Evolutionary conservation across 37 sponge, comb jelly and placozoan species (phyloP), one percentile per base, ranked within the genome.

Genomic region (Bolinopsis microptera): DNA sequence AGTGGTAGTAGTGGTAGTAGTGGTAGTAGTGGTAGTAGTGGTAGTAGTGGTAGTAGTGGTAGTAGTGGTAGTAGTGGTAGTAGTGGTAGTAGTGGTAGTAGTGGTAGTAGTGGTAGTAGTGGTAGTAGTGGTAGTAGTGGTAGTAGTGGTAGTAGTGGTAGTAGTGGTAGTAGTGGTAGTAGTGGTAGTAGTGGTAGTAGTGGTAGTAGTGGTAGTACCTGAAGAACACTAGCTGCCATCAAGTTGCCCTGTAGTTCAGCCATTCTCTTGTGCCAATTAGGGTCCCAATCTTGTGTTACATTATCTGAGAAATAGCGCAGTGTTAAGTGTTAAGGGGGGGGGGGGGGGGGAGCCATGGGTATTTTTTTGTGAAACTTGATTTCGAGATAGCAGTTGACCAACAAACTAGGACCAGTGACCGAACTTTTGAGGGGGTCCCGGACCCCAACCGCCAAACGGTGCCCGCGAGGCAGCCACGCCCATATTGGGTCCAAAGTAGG

Each of bases 231-330:
- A 24, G 48, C 90, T 1, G 39, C 9, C 90, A 86, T 86, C 3
- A 86, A 41, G 61, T 86, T 86, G 0, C 90, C 90, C 30, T 86
- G 90, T 3, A 86, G 28, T 39, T 41, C 61, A 5, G 90, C 90
- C 41, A 86, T 41, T 40, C 61, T 86, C 1, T 86, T 27, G 26
- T 86, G 61, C 90, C 90, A 86, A 26, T 86, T 28, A 28, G 82
- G 34, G 31, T 72, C 75, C 31, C 31, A 72, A n/a, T 72, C 31
- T 28, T 30, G 31, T 30, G 75, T 28, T 72, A 30, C 25, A 24
- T 2, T 28, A n/a, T 72, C 75, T 72, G 26, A n/a, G 13, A 67
- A 13, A 67, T 13, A 67, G 21, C 13, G 68, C 21, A 67, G 21
- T 67, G 21, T 22, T 67, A 67, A 67, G 13, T 13, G 68, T 22